phyloP scores from a whole-genome alignment of 2,797 vertebrate genomes.

The Cynodonichthys magdalenae region DNA sequence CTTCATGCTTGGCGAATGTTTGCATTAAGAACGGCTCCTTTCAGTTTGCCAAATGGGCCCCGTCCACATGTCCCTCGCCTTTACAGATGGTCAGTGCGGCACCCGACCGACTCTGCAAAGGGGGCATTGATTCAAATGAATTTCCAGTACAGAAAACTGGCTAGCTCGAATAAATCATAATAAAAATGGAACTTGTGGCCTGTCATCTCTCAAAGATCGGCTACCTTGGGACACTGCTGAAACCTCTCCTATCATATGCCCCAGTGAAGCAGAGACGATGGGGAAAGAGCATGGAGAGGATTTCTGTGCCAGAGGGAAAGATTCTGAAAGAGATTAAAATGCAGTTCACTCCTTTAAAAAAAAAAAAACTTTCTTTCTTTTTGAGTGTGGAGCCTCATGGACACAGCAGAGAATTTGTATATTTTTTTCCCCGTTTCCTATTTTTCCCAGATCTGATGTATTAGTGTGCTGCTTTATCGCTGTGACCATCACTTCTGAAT shows the following conservation, averaged over 20 bases:
- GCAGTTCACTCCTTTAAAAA: constrained; percentile 55
- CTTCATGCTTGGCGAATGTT: constrained; percentile 43
- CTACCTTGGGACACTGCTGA: constrained; percentile 82
- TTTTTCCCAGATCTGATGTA: constrained; percentile 11
- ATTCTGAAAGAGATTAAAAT: constrained; percentile 76
- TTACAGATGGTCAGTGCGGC: constrained; percentile 59
- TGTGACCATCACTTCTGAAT: constrained; percentile 45
- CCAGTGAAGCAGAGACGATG: constrained; percentile 84
- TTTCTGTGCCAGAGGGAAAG: constrained; percentile 73
- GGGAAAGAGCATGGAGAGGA: constrained; percentile 69
- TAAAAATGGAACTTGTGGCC: constrained; percentile 83
- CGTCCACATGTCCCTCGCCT: constrained; percentile 46
- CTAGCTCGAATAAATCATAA: constrained; percentile 85
- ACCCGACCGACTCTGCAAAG: constrained; percentile 60
- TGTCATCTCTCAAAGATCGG: constrained; percentile 84
- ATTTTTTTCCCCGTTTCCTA: constrained; percentile 5
- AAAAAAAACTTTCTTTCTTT: constrained; percentile 46
- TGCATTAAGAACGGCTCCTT: constrained; percentile 64
- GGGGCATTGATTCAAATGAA: constrained; percentile 79
- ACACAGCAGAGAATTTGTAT: constrained; percentile 17
- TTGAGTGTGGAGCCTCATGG: constrained; percentile 18
- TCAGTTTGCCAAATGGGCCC: constrained; percentile 67
- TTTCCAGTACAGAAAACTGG: constrained; percentile 83
- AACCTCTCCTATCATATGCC: constrained; percentile 84
- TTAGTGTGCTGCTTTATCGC: constrained; percentile 31